phyloP scores from a whole-genome alignment of 2,797 vertebrate species.

The Botia almorhae region DNA sequence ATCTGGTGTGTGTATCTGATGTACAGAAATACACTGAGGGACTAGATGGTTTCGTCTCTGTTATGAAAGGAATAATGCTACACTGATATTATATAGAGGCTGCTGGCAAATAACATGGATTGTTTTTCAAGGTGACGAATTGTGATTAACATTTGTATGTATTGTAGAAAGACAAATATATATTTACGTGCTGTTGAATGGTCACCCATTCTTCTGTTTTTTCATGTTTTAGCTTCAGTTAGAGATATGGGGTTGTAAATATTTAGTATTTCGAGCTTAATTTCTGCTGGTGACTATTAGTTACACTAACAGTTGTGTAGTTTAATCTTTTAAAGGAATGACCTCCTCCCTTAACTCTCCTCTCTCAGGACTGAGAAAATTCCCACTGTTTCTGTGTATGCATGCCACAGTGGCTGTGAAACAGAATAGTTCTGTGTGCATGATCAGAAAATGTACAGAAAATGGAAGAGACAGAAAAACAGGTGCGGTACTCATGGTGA shows the following conservation, averaged over 20 bases:
- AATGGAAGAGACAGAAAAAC: background rate
- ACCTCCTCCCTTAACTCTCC: constrained; percentile 9
- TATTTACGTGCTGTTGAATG: background rate
- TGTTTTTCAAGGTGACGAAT: background rate
- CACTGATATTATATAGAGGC: background rate
- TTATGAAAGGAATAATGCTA: background rate
- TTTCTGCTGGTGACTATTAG: background rate
- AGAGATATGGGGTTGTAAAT: background rate
- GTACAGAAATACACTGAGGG: constrained; percentile 44
- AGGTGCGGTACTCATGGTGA: background rate
- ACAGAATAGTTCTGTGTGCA: background rate
- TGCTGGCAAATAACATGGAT: background rate
- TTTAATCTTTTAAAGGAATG: constrained; percentile 26
- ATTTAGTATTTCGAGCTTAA: background rate
- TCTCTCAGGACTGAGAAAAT: constrained; percentile 13
- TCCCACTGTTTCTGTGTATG: constrained; percentile 27
- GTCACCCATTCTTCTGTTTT: background rate
- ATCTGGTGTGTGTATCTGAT: constrained; percentile 55
- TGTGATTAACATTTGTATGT: background rate
- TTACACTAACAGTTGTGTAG: background rate
- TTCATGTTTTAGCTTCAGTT: background rate
- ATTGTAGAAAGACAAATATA: background rate
- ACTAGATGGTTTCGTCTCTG: constrained; percentile 27
- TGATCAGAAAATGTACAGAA: constrained; percentile 13
- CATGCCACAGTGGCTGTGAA: constrained; percentile 22